A percentile compares a stretch with the other conserved stretches of the same genome.
phyloP scores from a whole-genome alignment of 2,888 invertebrate species.

The Eupithecia subfuscata region DNA sequence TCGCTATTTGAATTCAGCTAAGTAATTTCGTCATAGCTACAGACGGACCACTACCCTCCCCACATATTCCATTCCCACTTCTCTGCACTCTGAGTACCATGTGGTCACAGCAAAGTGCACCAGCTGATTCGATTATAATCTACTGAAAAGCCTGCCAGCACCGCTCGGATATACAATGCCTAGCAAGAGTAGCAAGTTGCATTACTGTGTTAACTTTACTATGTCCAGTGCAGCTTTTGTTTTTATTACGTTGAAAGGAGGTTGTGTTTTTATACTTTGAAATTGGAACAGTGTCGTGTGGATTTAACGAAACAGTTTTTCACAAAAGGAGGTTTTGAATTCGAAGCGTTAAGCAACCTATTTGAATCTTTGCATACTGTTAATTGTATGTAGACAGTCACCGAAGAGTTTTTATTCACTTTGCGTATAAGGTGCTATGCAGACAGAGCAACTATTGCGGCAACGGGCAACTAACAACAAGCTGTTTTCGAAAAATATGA shows the following conservation, averaged over 20 bases:
- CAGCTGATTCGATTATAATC: constrained; percentile 28
- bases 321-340: not conserved
- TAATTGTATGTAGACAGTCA: not conserved
- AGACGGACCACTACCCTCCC: not conserved
- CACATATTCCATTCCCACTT: not conserved
- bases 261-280: constrained; percentile 4
- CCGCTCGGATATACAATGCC: constrained; percentile 23
- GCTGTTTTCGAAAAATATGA: no score
- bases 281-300: constrained; percentile 5
- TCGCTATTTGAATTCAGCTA: not conserved
- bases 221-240: constrained; percentile 6
- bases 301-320: constrained; percentile 1
- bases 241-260: constrained; percentile 8
- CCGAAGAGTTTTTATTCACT: not conserved
- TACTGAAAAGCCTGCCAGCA: constrained; percentile 28
- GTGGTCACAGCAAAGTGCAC: constrained; percentile 15
- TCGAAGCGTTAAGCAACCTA: not conserved
- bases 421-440: not conserved
- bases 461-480: no score
- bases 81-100: not conserved
- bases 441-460: no score
- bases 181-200: not conserved
- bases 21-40: not conserved
- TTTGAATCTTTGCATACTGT: not conserved
- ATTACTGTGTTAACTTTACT: constrained; percentile 20